These are phyloP conservation scores for Ditylenchus dipsaci DNA, from an alignment of 1,140 invertebrate genomes.

Conservation along the genomic window DNA sequence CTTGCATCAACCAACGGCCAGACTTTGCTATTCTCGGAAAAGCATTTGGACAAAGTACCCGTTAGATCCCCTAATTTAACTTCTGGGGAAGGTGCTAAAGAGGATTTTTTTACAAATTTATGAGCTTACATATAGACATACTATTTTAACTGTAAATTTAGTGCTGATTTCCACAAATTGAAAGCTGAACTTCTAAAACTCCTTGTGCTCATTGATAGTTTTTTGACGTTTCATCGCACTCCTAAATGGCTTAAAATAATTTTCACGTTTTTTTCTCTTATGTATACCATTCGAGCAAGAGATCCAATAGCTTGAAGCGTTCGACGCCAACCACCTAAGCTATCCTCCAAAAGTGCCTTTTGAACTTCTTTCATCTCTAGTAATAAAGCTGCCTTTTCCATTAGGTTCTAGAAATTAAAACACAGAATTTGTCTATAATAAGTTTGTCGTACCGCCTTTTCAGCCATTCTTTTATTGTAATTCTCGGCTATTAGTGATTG, in stretches of 20 bases:
- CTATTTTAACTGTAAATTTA: no score
- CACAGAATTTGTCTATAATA: neutral
- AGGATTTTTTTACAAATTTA: no score
- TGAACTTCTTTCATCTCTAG: conserved; percentile 1
- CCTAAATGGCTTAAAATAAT: neutral
- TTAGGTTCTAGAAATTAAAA: neutral
- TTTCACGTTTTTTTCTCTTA: no score
- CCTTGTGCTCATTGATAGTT: neutral
- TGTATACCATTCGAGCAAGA: neutral
- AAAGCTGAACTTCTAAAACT: no score
- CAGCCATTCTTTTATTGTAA: neutral
- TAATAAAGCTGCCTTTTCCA: neutral
- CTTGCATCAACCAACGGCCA: neutral
- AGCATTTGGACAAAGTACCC: neutral
- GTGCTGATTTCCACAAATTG: no score
- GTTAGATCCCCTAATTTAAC: neutral
- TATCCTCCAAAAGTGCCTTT: neutral
- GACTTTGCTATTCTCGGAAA: neutral
- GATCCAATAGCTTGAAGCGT: neutral
- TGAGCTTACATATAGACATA: no score
- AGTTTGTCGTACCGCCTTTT: neutral
- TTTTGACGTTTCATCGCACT: conserved; percentile 1
- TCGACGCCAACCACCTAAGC: neutral
- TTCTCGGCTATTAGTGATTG: neutral
- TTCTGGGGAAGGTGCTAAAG: neutral